These are phyloP conservation scores for Xerus rutilus DNA, from an alignment of 2,797 vertebrate species.

Conservation along the genomic window DNA sequence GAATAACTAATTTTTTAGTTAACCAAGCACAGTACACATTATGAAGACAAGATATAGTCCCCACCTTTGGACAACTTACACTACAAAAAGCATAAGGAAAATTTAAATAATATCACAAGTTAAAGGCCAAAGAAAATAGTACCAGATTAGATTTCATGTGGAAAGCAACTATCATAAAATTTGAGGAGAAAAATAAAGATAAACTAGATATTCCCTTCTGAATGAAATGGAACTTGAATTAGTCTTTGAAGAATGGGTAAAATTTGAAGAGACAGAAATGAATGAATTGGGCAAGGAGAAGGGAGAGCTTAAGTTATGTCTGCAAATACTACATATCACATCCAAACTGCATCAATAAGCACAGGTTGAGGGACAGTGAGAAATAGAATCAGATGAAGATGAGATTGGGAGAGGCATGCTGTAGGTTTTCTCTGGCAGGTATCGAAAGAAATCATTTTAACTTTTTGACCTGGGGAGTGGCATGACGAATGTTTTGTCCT, in stretches of 20 bases:
- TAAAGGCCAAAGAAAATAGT: background rate
- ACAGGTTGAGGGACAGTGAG: background rate
- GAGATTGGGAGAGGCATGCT: background rate
- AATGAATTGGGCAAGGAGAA: background rate
- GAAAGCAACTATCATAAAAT: slow-evolving; percentile 41
- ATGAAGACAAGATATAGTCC: background rate
- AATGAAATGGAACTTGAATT: background rate
- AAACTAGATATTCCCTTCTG: background rate
- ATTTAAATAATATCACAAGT: slow-evolving; percentile 2
- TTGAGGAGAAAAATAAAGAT: background rate
- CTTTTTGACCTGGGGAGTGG: slow-evolving; percentile 27
- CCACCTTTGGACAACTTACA: background rate
- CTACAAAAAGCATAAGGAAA: slow-evolving; percentile 16
- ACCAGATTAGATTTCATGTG: background rate
- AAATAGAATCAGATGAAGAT: slow-evolving; percentile 17
- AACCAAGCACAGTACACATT: background rate
- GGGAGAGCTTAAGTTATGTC: background rate
- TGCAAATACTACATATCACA: background rate
- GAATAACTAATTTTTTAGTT: background rate
- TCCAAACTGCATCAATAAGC: background rate
- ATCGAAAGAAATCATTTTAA: slow-evolving; percentile 2
- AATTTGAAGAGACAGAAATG: background rate
- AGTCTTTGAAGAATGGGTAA: slow-evolving; percentile 23
- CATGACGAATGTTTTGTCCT: background rate
- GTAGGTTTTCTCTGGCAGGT: background rate